Base-by-base conservation (phyloP, 2,113 vertebrate species). In the Sinocyclocheilus anshuiensis region DNA sequence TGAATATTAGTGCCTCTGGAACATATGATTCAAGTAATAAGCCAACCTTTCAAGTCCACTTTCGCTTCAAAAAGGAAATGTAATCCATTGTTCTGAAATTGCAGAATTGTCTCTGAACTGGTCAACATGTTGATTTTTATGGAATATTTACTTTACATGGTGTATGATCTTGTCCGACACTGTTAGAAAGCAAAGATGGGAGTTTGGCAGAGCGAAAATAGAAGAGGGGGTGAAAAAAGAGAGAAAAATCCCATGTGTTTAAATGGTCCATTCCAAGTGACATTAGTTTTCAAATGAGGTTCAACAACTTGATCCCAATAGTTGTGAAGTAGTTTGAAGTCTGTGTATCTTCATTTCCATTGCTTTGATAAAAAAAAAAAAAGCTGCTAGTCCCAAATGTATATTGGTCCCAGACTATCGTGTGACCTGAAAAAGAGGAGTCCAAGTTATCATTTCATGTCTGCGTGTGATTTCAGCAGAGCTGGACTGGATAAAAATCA, bases 351-450 rank as follows among this genome's bases (percentile, higher is more conserved):
- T 71, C 77, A 86, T 83, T 80, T 87, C 76, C 83, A 75, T 59
- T 53, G 57, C 50, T 83, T 72, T 86, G 79, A 86, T 83, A 65
- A 86, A 48, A 48, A 39, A 42, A 80, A 87, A 87, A 72, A 92
- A 87, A 88, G 50, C 18, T 55, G 87, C 81, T 82, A 83, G 8
- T 86, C 89, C 89, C 89, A 88, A 88, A 88, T 81, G 61, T 57
- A 78, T 83, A 80, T 86, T 77, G 75, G 20, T 90, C 90, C 88
- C 88, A 87, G 90, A 95, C 93, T 96, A 96, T 93, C 94, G 94
- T 48, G 95, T 95, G 90, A 96, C 95, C 95, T 96, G 88, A 22
- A 90, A 87, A 75, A 86, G 63, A 90, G 84, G 86, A 67, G 76
- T 39, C 48, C 11, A 57, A 74, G 26, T 87, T 83, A 87, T 55